Evolutionary conservation across 2,113 vertebrate species (phyloP).

Genomic region (Globicephala melas): DNA sequence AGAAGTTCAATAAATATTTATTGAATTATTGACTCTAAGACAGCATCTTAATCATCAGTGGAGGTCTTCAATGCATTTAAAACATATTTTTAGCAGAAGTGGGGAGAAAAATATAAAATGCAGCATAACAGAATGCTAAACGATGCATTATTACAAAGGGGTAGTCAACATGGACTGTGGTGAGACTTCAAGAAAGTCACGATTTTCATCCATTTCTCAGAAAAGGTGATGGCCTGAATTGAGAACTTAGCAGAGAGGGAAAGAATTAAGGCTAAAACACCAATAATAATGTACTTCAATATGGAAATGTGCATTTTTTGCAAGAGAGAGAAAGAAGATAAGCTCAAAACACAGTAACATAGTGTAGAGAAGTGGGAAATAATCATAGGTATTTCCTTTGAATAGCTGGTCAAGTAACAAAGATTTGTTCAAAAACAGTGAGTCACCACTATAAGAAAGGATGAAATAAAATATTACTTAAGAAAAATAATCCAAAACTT

Average conservation of each 20-base stretch:
- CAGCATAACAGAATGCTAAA: background rate
- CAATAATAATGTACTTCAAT: background rate
- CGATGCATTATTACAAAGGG: background rate
- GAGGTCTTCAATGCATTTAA: background rate
- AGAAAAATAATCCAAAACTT: constrained; percentile 14
- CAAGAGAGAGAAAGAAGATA: background rate
- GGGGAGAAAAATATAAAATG: background rate
- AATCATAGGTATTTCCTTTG: background rate
- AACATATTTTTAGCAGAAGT: background rate
- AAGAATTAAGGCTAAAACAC: background rate
- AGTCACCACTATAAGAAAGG: background rate
- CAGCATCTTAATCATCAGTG: background rate
- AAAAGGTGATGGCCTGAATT: background rate
- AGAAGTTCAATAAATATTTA: background rate
- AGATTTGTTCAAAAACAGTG: background rate
- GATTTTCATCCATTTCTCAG: background rate
- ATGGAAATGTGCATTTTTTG: background rate
- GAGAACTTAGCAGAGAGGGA: background rate
- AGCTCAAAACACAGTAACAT: background rate
- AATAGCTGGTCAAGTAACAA: background rate
- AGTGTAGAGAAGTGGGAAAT: background rate
- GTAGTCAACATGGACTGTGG: background rate
- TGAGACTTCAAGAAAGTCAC: background rate
- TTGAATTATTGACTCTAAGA: background rate
- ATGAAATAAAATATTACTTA: background rate